Evolutionary conservation across 2,888 invertebrate genomes (phyloP).

Genomic region (Hydriomena furcata): DNA sequence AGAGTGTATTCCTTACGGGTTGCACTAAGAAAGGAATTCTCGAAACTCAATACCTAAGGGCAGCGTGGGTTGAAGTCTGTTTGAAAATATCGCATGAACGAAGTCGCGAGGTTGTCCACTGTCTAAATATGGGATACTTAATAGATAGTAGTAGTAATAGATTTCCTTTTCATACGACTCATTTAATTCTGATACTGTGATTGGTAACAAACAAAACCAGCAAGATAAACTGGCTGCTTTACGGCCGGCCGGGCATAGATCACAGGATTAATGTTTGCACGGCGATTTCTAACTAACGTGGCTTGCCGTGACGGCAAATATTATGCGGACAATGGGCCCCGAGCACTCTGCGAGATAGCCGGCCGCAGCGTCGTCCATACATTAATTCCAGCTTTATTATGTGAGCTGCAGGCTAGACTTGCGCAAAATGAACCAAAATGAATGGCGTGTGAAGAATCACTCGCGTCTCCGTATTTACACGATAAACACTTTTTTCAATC

Average conservation of each 20-base stretch:
- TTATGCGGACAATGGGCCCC: slow-evolving; percentile 34
- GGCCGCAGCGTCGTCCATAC: slow-evolving; percentile 16
- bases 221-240: slow-evolving; percentile 33
- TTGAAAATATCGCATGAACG: too few species aligned
- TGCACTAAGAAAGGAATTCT: too few species aligned
- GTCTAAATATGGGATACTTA: too few species aligned
- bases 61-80: too few species aligned
- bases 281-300: slow-evolving; percentile 39
- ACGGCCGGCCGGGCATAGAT: slow-evolving; percentile 39
- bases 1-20: too few species aligned
- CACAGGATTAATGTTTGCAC: slow-evolving; percentile 48
- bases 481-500: too few species aligned
- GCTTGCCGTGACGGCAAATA: slow-evolving; percentile 36
- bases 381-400: slow-evolving; percentile 29
- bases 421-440: slow-evolving; percentile 5
- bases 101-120: too few species aligned
- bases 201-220: slow-evolving; percentile 31
- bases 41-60: too few species aligned
- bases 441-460: not conserved
- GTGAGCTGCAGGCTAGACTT: slow-evolving; percentile 21
- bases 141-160: too few species aligned
- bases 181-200: slow-evolving; percentile 22
- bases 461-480: too few species aligned
- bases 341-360: slow-evolving; percentile 32
- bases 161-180: slow-evolving; percentile 7